phyloP scores from a whole-genome alignment of 2,113 vertebrate genomes.

The Salvelinus alpinus region DNA sequence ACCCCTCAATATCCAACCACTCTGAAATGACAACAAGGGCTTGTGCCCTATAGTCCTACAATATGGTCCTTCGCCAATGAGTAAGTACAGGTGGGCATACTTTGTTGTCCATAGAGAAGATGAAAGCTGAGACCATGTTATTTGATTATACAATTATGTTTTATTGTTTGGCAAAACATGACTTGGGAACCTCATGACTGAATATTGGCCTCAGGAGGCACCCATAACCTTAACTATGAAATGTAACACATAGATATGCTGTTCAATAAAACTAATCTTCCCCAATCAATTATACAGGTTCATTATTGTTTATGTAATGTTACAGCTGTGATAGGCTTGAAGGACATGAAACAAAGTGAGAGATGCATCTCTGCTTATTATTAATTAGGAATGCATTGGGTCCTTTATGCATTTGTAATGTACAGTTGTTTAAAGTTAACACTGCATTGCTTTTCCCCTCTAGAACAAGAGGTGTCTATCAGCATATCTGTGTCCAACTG shows the following conservation, averaged over 20 bases:
- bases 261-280: conserved; percentile 49
- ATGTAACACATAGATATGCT: conserved; percentile 48
- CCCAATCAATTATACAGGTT: conserved; percentile 50
- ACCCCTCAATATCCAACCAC: background rate
- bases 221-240: conserved; percentile 45
- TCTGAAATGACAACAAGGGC: background rate
- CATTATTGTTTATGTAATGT: conserved; percentile 56
- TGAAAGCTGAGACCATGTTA: background rate
- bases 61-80: no score
- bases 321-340: conserved; percentile 50
- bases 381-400: conserved; percentile 15
- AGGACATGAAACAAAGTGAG: conserved; percentile 30
- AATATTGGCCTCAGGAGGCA: conserved; percentile 21
- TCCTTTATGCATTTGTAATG: conserved; percentile 25
- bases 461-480: conserved; percentile 90
- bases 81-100: no score
- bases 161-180: background rate
- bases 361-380: conserved; percentile 17
- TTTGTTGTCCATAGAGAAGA: background rate
- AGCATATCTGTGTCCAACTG: conserved; percentile 98
- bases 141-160: background rate
- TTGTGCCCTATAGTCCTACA: no score
- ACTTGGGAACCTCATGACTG: background rate
- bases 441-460: conserved; percentile 48
- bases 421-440: conserved; percentile 27